phyloP scores from a whole-genome alignment of 2,113 vertebrate genomes.

The Phaethornis superciliosus region DNA sequence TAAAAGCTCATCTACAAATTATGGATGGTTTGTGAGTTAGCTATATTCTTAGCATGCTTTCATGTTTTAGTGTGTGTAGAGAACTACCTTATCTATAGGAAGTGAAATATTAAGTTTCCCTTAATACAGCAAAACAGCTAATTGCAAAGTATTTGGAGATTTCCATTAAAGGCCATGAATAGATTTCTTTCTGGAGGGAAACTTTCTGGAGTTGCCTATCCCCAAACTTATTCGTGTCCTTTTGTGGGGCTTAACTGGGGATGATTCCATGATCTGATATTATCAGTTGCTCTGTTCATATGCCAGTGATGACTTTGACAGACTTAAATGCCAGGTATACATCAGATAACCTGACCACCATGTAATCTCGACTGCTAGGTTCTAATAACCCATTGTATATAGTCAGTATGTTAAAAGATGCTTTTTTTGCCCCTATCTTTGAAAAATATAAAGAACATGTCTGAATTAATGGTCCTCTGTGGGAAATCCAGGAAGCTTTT shows the following conservation, averaged over 20 bases:
- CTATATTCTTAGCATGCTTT: background rate
- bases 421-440: background rate
- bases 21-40: background rate
- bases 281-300: background rate
- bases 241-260: background rate
- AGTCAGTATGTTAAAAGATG: background rate
- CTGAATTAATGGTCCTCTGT: background rate
- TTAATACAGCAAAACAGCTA: background rate
- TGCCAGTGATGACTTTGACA: background rate
- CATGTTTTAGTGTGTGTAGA: background rate
- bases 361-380: background rate
- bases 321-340: background rate
- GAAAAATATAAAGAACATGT: background rate
- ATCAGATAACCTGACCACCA: background rate
- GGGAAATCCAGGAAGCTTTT: background rate
- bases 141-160: background rate
- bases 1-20: background rate
- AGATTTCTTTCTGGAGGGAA: background rate
- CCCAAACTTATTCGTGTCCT: background rate
- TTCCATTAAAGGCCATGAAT: conserved; percentile 4
- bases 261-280: background rate
- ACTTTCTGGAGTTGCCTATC: background rate
- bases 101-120: background rate
- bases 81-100: background rate
- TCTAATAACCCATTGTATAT: background rate